These are phyloP conservation scores for Ostrea denselamellosa DNA, from an alignment of 1,140 invertebrate species.

Conservation along the genomic window DNA sequence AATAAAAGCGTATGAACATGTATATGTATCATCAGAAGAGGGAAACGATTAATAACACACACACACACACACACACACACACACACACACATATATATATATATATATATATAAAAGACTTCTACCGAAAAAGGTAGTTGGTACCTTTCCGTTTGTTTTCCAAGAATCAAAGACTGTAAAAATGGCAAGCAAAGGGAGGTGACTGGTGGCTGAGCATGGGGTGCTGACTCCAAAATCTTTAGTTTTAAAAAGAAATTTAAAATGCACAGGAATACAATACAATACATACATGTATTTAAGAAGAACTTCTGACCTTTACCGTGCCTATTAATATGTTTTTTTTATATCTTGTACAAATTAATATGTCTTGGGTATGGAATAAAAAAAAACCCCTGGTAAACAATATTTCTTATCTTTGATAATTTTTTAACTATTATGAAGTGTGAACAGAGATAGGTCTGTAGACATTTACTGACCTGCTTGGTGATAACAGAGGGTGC, in stretches of 20 bases:
- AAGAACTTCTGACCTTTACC: no score
- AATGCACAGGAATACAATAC: no score
- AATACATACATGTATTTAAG: no score
- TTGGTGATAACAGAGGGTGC: neutral
- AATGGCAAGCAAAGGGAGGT: slow-evolving; percentile 59
- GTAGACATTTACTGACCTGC: slow-evolving; percentile 8
- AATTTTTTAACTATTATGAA: no score
- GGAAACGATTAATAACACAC: neutral
- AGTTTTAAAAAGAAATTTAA: no score
- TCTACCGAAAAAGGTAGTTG: neutral
- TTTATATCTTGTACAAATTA: no score
- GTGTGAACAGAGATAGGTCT: no score
- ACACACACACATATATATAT: neutral
- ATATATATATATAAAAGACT: neutral
- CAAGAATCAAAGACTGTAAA: slow-evolving; percentile 55
- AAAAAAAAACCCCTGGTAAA: no score
- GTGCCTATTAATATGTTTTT: no score
- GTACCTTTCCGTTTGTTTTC: slow-evolving; percentile 46
- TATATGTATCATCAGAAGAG: neutral
- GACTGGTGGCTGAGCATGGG: slow-evolving; percentile 62
- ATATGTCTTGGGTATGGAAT: no score
- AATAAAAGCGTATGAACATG: neutral
- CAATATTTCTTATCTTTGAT: no score
- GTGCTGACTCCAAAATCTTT: slow-evolving; percentile 50
- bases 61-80: neutral